Evolutionary conservation across 2,797 vertebrate species (phyloP), one percentile per base, ranked within the genome.

Genomic region (Rousettus madagascariensis): DNA sequence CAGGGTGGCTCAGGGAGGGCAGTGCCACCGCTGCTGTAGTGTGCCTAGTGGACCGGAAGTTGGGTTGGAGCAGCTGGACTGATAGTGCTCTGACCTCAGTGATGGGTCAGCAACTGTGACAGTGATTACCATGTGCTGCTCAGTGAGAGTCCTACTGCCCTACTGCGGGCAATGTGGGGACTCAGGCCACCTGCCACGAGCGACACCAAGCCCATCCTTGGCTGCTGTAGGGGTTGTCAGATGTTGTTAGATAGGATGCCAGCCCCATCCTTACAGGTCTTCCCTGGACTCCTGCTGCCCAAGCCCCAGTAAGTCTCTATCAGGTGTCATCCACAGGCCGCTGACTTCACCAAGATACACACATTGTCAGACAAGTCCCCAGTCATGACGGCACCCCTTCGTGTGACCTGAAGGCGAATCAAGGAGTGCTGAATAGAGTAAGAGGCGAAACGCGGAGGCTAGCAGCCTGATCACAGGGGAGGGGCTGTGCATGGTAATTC

Each of bases 11-110:
- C 63, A 16, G 53, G 69, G 66, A 66, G 30, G 55, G 30, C 11
- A 17, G 46, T 17, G 33, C 28, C 13, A 28, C 36, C 30, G 3
- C 65, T 16, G 10, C 43, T n/a, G 0, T 6, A 13, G 3, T 5
- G 6, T 30, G 17, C 51, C 36, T 13, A 5, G 19, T 6, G 43
- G 61, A 11, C n/a, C 30, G 17, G n/a, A 28, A 1, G 12, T 8
- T 2, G 22, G 15, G n/a, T 46, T 2, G 22, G 26, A 55, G 55
- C 7, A 33, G 77, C 16, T 6, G 30, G 36, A 61, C 2, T 68
- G 78, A 46, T 22, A 10, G 4, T 0, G 7, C 30, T 9, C 30
- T 49, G 30, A 63, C 71, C 5, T 79, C 0, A 0, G 19, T 2
- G 61, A 13, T 24, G 17, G 51, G 71, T 65, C 61, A 53, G 61